Percentiles rank a stretch among this genome's conserved stretches.
These are phyloP conservation scores for Pyrrhia umbra DNA, from an alignment of 2,888 invertebrate genomes.

Conservation along the genomic window DNA sequence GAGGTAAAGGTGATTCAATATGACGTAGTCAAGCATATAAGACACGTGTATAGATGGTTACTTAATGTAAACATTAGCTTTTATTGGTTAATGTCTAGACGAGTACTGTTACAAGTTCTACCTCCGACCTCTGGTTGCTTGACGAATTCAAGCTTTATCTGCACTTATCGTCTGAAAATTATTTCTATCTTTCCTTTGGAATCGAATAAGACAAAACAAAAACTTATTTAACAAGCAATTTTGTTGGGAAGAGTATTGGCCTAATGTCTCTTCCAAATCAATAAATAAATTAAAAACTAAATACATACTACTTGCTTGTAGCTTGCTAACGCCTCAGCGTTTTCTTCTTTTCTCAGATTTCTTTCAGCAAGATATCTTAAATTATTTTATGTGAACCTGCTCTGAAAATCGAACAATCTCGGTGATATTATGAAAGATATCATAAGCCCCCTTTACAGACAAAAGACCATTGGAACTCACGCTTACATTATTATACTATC, in stretches of 20 bases:
- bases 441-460: background rate
- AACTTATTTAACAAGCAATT: background rate
- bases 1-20: background rate
- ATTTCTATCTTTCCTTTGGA: background rate
- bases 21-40: background rate
- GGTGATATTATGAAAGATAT: background rate
- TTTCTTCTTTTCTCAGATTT: too few species aligned
- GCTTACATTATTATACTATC: slow-evolving; percentile 2
- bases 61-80: background rate
- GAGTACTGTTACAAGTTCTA: background rate
- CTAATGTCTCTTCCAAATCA: too few species aligned
- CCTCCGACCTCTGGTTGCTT: too few species aligned
- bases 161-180: background rate
- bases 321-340: too few species aligned
- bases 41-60: background rate
- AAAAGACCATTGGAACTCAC: background rate
- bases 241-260: background rate
- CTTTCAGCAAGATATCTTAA: too few species aligned
- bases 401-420: too few species aligned
- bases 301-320: too few species aligned
- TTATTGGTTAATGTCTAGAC: background rate
- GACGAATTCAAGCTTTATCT: too few species aligned
- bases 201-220: background rate
- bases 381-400: too few species aligned
- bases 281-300: too few species aligned